A percentile compares a stretch with the other conserved stretches of the same genome.
Conservation (phyloP, 2,888 invertebrate genomes). For the Conistra vaccinii region DNA sequence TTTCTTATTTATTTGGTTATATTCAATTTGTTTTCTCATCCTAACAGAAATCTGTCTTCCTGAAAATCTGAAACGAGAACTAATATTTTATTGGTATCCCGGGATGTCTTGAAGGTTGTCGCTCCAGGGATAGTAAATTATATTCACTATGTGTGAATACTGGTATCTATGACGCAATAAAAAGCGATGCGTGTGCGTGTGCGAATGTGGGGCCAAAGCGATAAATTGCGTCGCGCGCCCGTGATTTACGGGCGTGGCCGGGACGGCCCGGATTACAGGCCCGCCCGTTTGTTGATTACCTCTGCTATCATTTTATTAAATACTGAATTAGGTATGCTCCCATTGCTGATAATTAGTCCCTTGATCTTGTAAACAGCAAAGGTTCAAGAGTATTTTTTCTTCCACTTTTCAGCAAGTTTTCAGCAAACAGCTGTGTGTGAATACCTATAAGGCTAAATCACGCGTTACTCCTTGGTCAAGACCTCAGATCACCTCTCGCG, state of each 20-base stretch:
- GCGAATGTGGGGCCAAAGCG: constrained; percentile 70
- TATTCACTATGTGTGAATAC: constrained; percentile 65
- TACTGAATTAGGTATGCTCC: constrained; percentile 41
- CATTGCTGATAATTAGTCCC: constrained; percentile 43
- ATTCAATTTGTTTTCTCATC: constrained; percentile 5
- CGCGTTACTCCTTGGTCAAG: no score
- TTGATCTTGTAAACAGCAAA: constrained; percentile 22
- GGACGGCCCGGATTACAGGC: constrained; percentile 66
- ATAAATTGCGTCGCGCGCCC: constrained; percentile 72
- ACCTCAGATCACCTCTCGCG: no score
- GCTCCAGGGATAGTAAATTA: constrained; percentile 57
- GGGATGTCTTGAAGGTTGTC: constrained; percentile 29
- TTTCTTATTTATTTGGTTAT: constrained; percentile 25
- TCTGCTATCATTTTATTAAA: constrained; percentile 62
- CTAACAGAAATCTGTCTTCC: not conserved
- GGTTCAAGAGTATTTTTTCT: not conserved
- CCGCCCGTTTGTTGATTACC: constrained; percentile 66
- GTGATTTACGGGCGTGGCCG: constrained; percentile 72
- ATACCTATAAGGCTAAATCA: not conserved
- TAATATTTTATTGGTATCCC: constrained; percentile 34
- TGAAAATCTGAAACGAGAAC: constrained; percentile 31
- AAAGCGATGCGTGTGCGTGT: constrained; percentile 71
- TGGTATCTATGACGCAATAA: constrained; percentile 72
- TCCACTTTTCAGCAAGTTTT: not conserved
- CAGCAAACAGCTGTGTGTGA: no score